phyloP scores from a whole-genome alignment of 2,113 vertebrate species.

The Parus major region DNA sequence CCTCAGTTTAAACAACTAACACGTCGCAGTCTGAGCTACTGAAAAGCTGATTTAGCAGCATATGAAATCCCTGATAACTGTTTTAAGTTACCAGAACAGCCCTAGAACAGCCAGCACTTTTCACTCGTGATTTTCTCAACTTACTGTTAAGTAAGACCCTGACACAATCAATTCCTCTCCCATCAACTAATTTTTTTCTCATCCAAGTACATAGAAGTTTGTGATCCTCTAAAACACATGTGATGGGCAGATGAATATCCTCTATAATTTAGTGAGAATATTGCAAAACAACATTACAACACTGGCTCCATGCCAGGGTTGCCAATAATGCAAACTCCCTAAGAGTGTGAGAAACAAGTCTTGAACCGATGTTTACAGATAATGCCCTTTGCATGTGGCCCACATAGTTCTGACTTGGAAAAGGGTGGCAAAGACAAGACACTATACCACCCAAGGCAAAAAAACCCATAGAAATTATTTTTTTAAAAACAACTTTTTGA shows the following conservation, averaged over 20 bases:
- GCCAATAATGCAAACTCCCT: rapidly evolving
- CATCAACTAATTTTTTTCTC: too few relatives aligned
- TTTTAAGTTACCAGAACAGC: neutral
- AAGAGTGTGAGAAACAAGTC: neutral
- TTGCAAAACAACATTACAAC: neutral
- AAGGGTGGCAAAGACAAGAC: neutral
- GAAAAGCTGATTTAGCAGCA: neutral
- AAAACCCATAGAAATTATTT: neutral
- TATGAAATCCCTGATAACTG: neutral
- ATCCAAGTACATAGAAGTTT: neutral
- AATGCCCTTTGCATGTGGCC: neutral
- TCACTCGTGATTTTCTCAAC: neutral
- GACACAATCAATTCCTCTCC: neutral
- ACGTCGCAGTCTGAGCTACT: neutral
- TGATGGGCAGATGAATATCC: neutral
- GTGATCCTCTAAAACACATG: neutral
- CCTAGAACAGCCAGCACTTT: neutral
- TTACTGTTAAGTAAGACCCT: neutral
- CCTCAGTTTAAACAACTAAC: neutral
- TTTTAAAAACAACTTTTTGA: neutral
- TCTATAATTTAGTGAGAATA: neutral
- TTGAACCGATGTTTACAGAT: neutral
- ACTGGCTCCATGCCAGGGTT: rapidly evolving
- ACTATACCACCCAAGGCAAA: neutral
- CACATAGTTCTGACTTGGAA: neutral